Percentiles rank a stretch among this genome's conserved stretches.
Conservation (phyloP, 2,888 invertebrate species). For the Parasteatoda lunata region DNA sequence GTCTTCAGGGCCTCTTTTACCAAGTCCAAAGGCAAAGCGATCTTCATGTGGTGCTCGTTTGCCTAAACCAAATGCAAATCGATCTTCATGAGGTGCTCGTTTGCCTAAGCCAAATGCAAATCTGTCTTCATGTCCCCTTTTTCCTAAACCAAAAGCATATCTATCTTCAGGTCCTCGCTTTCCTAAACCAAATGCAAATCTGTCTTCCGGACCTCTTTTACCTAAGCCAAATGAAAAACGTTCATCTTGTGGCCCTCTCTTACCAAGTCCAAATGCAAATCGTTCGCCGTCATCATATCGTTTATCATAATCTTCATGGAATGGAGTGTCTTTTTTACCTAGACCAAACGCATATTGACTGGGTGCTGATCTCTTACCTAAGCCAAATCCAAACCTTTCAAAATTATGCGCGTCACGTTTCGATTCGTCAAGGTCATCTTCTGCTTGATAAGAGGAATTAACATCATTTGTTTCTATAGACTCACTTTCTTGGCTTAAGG, state of each 20-base stretch:
- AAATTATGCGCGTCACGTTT: conserved; percentile 50
- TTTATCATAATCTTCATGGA: conserved; percentile 5
- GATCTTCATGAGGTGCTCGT: conserved; percentile 20
- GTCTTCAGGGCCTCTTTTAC: conserved; percentile 41
- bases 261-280: conserved; percentile 66
- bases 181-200: conserved; percentile 55
- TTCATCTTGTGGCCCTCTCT: conserved; percentile 22
- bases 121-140: conserved; percentile 34
- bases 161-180: conserved; percentile 48
- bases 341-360: conserved; percentile 58
- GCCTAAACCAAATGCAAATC: conserved; percentile 65
- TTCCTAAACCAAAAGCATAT: conserved; percentile 51
- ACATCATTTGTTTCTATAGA: conserved; percentile 19
- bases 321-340: conserved; percentile 34
- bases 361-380: conserved; percentile 49
- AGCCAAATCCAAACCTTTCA: conserved; percentile 54
- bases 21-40: conserved; percentile 65
- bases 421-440: not conserved
- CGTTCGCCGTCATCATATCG: conserved; percentile 26
- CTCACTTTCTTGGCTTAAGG: not conserved
- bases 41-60: conserved; percentile 54
- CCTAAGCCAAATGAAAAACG: conserved; percentile 60
- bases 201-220: conserved; percentile 30
- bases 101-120: conserved; percentile 56
- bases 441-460: conserved; percentile 25